Evolutionary conservation across 2,797 vertebrate species (phyloP), one percentile per base, ranked within the genome.

Genomic region (Cephalopachus bancanus): DNA sequence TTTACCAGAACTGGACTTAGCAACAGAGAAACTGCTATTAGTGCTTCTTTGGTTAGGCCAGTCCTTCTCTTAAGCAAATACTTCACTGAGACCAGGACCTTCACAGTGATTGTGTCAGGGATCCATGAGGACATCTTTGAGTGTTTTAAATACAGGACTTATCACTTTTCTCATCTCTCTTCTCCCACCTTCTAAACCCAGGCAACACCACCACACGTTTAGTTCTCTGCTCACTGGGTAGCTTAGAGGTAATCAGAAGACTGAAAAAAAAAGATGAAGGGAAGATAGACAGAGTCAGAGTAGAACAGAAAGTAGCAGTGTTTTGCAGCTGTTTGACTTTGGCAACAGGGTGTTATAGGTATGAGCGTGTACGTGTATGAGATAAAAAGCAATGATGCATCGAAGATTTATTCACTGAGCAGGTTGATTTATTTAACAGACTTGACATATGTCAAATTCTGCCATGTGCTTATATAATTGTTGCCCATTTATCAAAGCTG

Each of bases 361-460:
- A 33, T 93, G 83, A 26, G 12, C 79, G 80, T 71, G 55, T 8
- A 6, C 53, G 33, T 20, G 9, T 65, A 26, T 80, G 49, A 89
- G 74, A 76, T 78, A 94, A 97, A 97, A 98, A 97, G 97, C 98
- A 94, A 1, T 87, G 96, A 97, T 98, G 98, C 98, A 98, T 97
- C 60, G 96, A 98, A 98, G 98, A 98, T 98, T 98, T 98, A 98
- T 98, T 98, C 98, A 98, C 93, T 98, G 97, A 98, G 97, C 98
- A 98, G 98, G 97, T 95, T 98, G 98, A 98, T 98, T 98, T 98
- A 98, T 97, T 98, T 98, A 98, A 97, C 94, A 97, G 97, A 97
- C 97, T 97, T 97, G 98, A 98, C 96, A 97, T 96, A 95, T 97
- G 97, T 98, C 98, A 98, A 97, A 98, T 98, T 98, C 97, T 98